These are phyloP conservation scores for Microdon myrmicae DNA, from an alignment of 2,888 invertebrate genomes.

Conservation along the genomic window DNA sequence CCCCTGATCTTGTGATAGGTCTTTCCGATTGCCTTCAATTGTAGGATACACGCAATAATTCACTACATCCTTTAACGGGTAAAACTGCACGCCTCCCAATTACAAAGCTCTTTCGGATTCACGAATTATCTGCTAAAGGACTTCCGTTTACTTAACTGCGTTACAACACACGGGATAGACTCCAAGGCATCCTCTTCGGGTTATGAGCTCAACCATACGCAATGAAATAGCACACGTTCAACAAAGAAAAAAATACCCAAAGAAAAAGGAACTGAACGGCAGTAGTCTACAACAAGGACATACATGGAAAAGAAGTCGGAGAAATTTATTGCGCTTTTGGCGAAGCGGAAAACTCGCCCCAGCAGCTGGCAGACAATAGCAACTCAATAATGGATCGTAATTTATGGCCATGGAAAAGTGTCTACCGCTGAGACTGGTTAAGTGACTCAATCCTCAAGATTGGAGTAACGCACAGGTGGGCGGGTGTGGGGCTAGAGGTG, in stretches of 20 bases:
- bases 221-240: too few species aligned
- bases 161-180: slow-evolving; percentile 24
- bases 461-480: slow-evolving; percentile 30
- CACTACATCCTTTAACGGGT: slow-evolving; percentile 29
- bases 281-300: too few species aligned
- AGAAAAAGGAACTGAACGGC: slow-evolving; percentile 14
- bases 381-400: slow-evolving; percentile 52
- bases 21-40: slow-evolving; percentile 29
- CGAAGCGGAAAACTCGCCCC: slow-evolving; percentile 51
- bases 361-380: slow-evolving; percentile 49
- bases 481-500: slow-evolving; percentile 11
- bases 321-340: slow-evolving; percentile 50
- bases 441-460: slow-evolving; percentile 27
- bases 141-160: slow-evolving; percentile 36
- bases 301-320: slow-evolving; percentile 20
- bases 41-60: slow-evolving; percentile 35
- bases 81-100: slow-evolving; percentile 35
- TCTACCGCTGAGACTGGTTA: slow-evolving; percentile 29
- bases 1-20: too few species aligned
- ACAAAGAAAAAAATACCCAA: background rate
- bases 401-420: slow-evolving; percentile 41
- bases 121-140: slow-evolving; percentile 34
- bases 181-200: slow-evolving; percentile 13
- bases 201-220: slow-evolving; percentile 27
- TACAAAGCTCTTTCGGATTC: slow-evolving; percentile 40